Percentiles rank a stretch among this genome's conserved stretches.
Conservation (phyloP, 1,140 invertebrate genomes). For the Sarcophaga bullata region DNA sequence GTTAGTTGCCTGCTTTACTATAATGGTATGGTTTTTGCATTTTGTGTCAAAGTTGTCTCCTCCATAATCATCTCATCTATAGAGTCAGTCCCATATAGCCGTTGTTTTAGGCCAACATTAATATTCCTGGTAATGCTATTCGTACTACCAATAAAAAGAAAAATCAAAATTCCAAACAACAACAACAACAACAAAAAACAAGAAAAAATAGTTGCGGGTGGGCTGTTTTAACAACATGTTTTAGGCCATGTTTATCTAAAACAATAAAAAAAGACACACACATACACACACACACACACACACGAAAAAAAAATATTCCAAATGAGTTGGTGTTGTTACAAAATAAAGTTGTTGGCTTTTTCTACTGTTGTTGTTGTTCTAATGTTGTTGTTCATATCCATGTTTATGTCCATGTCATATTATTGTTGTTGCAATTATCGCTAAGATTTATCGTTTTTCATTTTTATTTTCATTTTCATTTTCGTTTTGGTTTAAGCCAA, state of each 20-base stretch:
- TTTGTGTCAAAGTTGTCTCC: conserved; percentile 21
- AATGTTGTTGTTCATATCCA: conserved; percentile 16
- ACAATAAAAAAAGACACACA: conserved; percentile 1
- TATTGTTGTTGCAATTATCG: conserved; percentile 36
- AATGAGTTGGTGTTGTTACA: background rate
- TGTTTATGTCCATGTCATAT: background rate
- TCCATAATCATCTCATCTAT: conserved; percentile 18
- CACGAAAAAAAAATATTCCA: background rate
- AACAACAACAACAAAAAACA: too few relatives aligned
- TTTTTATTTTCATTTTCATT: too few relatives aligned
- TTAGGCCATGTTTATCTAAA: conserved; percentile 37
- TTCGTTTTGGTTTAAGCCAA: conserved; percentile 26
- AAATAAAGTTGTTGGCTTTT: conserved; percentile 30
- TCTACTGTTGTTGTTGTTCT: background rate
- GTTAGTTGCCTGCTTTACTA: too few relatives aligned
- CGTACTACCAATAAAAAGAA: too few relatives aligned
- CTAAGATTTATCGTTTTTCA: conserved; percentile 37
- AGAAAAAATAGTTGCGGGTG: conserved; percentile 8
- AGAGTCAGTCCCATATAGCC: too few relatives aligned
- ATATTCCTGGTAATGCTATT: too few relatives aligned
- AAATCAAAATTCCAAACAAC: background rate
- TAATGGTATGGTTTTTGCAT: background rate
- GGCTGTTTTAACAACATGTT: conserved; percentile 39
- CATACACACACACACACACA: background rate
- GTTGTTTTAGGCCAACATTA: too few relatives aligned